phyloP scores from a whole-genome alignment of 1,140 invertebrate genomes.

The Trinorchestia longiramus region DNA sequence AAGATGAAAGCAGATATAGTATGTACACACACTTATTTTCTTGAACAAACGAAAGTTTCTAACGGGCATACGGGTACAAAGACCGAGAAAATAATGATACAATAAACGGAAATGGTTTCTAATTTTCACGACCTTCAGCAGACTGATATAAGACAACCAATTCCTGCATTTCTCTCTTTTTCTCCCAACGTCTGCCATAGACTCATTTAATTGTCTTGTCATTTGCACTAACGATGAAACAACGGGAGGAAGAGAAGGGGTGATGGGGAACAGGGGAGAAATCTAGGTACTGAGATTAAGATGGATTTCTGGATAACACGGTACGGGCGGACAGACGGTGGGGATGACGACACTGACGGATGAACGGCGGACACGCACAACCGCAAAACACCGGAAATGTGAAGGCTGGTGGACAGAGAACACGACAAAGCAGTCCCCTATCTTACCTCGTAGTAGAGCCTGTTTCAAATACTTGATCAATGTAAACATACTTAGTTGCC shows the following conservation, averaged over 20 bases:
- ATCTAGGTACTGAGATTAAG: neutral
- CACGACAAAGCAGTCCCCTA: neutral
- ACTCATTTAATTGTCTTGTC: neutral
- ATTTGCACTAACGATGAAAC: neutral
- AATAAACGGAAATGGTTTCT: neutral
- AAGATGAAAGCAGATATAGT: neutral
- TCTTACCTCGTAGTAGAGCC: neutral
- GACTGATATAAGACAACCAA: neutral
- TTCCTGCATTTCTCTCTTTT: too few relatives aligned
- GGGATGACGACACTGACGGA: conserved; percentile 20
- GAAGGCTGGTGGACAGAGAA: neutral
- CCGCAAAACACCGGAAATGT: conserved; percentile 31
- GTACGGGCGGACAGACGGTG: neutral
- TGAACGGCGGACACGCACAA: neutral
- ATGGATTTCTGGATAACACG: neutral
- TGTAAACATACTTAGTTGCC: too few relatives aligned
- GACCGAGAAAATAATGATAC: neutral
- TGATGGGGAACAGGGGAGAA: too few relatives aligned
- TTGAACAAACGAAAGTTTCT: too few relatives aligned
- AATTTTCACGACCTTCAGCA: neutral
- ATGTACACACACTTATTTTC: too few relatives aligned
- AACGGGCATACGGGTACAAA: neutral
- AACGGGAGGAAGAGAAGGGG: neutral
- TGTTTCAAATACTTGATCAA: neutral
- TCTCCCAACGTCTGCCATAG: neutral